phyloP scores from a whole-genome alignment of 2,888 invertebrate species.

The Helleia helle region DNA sequence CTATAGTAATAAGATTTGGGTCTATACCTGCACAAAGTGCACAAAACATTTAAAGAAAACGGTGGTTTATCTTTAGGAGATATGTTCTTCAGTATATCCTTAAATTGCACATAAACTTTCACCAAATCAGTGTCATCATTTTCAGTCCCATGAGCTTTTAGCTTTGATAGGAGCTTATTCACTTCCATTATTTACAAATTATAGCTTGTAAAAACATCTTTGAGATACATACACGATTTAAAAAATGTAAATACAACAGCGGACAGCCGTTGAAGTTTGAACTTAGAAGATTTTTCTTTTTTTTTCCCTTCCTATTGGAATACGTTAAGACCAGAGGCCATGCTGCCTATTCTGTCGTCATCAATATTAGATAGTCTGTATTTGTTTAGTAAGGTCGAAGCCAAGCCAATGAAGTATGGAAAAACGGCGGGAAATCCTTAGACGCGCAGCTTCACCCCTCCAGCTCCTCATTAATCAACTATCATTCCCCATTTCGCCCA shows the following conservation, averaged over 20 bases:
- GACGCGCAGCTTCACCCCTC: too few relatives aligned
- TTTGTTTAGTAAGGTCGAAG: too few relatives aligned
- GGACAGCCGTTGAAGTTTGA: not conserved
- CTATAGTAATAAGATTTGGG: not conserved
- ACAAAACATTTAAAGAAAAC: slow-evolving; percentile 51
- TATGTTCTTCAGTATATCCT: slow-evolving; percentile 33
- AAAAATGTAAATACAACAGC: not conserved
- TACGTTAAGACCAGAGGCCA: too few relatives aligned
- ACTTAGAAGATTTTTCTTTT: not conserved
- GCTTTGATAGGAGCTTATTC: slow-evolving; percentile 41
- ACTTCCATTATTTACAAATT: slow-evolving; percentile 35
- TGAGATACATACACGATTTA: too few relatives aligned
- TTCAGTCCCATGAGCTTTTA: slow-evolving; percentile 42
- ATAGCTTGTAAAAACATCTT: not conserved
- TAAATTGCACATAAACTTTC: slow-evolving; percentile 33
- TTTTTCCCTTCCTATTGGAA: too few relatives aligned
- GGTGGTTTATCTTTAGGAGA: slow-evolving; percentile 34
- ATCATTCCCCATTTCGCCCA: too few relatives aligned
- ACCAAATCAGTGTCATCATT: slow-evolving; percentile 35
- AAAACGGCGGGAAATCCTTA: too few relatives aligned
- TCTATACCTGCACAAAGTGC: slow-evolving; percentile 52
- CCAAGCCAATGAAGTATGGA: too few relatives aligned
- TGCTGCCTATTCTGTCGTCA: too few relatives aligned
- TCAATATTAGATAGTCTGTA: too few relatives aligned
- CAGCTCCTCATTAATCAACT: too few relatives aligned